Conservation (phyloP, 2,888 invertebrate species). For the Idaea straminata region DNA sequence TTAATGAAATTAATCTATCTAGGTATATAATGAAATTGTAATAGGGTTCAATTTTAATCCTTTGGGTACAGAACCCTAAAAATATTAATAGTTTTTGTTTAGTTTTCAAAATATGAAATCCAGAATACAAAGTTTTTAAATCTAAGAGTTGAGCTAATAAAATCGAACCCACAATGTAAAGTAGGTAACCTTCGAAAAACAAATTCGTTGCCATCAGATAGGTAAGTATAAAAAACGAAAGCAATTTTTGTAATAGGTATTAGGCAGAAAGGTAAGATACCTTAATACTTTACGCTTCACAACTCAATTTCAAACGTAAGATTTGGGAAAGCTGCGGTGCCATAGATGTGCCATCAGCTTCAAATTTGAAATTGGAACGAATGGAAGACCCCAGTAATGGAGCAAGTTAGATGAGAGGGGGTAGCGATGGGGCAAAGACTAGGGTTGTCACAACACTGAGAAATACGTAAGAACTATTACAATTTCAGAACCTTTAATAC, state of each 20-base stretch:
- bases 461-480: neutral
- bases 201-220: neutral
- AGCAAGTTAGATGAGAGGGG: conserved; percentile 76
- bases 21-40: too few relatives aligned
- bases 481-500: too few relatives aligned
- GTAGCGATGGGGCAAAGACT: conserved; percentile 38
- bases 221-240: neutral
- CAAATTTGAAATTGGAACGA: conserved; percentile 80
- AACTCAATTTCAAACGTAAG: conserved; percentile 41
- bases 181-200: too few relatives aligned
- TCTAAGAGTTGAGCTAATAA: too few relatives aligned
- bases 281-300: conserved; percentile 14
- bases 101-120: too few relatives aligned
- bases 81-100: too few relatives aligned
- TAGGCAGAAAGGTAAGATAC: neutral
- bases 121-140: too few relatives aligned
- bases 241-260: neutral
- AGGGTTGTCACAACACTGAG: conserved; percentile 21
- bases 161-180: too few relatives aligned
- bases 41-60: too few relatives aligned
- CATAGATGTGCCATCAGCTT: conserved; percentile 71
- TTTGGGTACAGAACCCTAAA: too few relatives aligned
- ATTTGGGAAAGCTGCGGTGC: conserved; percentile 55
- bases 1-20: too few relatives aligned
- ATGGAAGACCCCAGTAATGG: conserved; percentile 75